A percentile compares a stretch with the other conserved stretches of the same genome.
Evolutionary conservation across 2,888 invertebrate genomes (phyloP).

Genomic region (Ichneumoninae sp.): DNA sequence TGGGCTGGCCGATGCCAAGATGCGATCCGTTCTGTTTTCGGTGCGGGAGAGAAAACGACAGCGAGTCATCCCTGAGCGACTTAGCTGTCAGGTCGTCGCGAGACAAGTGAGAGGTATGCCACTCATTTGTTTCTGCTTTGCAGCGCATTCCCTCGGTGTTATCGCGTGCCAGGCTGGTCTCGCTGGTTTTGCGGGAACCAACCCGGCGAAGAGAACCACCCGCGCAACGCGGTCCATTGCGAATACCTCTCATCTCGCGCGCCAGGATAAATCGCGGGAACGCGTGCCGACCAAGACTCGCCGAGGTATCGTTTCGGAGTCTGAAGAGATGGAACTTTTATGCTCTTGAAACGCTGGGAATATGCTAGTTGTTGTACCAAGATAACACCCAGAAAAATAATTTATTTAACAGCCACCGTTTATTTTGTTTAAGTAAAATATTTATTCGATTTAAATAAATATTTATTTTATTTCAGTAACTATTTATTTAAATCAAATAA

Average conservation of each 20-base stretch:
- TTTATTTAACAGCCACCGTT: too few species aligned
- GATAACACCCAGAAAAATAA: too few species aligned
- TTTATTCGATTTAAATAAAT: too few species aligned
- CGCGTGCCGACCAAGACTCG: conserved; percentile 59
- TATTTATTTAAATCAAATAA: too few species aligned
- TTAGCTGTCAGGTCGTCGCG: conserved; percentile 63
- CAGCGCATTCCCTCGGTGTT: conserved; percentile 69
- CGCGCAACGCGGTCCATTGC: conserved; percentile 31
- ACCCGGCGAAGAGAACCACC: conserved; percentile 38
- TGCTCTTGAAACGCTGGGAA: neutral
- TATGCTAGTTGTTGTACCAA: neutral
- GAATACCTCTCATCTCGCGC: conserved; percentile 38
- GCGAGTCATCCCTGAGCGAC: conserved; percentile 61
- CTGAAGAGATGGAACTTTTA: neutral
- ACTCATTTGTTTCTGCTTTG: conserved; percentile 73
- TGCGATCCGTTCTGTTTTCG: conserved; percentile 49
- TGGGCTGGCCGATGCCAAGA: conserved; percentile 52
- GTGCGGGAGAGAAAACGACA: conserved; percentile 27
- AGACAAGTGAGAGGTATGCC: conserved; percentile 71
- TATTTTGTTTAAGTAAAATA: too few species aligned
- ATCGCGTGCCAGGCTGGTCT: conserved; percentile 66
- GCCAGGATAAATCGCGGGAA: conserved; percentile 58
- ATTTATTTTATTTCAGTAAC: too few species aligned
- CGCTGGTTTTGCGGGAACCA: conserved; percentile 35
- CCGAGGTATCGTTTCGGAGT: neutral